Evolutionary conservation across 2,113 vertebrate genomes (phyloP).

Genomic region (Casuarius casuarius): DNA sequence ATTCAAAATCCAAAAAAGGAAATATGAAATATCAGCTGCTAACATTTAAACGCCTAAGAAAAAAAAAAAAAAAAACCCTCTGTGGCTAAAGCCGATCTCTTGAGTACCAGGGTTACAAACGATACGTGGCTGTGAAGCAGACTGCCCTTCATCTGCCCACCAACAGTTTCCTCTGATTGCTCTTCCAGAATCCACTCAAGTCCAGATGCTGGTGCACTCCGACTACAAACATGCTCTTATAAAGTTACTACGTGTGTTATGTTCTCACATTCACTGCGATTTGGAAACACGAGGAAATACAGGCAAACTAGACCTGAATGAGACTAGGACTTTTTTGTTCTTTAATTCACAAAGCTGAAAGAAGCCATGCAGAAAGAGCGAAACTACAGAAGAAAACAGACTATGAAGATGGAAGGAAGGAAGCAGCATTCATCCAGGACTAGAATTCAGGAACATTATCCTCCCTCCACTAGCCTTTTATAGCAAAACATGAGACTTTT

Average conservation of each 20-base stretch:
- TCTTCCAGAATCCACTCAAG: not conserved
- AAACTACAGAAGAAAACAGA: not conserved
- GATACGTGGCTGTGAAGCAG: accelerated
- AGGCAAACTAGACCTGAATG: not conserved
- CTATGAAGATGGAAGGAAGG: not conserved
- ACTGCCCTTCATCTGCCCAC: not conserved
- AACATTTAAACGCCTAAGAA: not conserved
- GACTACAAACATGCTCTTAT: accelerated
- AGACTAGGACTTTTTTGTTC: not conserved
- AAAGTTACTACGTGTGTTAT: not conserved
- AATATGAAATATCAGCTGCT: not conserved
- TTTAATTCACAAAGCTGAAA: not conserved
- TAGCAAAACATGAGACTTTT: not conserved
- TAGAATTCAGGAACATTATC: not conserved
- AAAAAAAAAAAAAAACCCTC: not conserved
- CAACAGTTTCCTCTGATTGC: not conserved
- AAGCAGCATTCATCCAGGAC: not conserved
- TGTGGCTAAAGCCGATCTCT: not conserved
- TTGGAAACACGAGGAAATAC: accelerated
- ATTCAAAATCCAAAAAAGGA: not conserved
- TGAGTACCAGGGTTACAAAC: not conserved
- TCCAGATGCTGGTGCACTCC: accelerated
- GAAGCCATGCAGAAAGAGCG: not conserved
- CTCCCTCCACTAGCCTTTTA: not conserved
- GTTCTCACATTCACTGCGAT: no score